These are phyloP conservation scores for Apteryx mantelli DNA, from an alignment of 2,113 vertebrate genomes.

Conservation along the genomic window DNA sequence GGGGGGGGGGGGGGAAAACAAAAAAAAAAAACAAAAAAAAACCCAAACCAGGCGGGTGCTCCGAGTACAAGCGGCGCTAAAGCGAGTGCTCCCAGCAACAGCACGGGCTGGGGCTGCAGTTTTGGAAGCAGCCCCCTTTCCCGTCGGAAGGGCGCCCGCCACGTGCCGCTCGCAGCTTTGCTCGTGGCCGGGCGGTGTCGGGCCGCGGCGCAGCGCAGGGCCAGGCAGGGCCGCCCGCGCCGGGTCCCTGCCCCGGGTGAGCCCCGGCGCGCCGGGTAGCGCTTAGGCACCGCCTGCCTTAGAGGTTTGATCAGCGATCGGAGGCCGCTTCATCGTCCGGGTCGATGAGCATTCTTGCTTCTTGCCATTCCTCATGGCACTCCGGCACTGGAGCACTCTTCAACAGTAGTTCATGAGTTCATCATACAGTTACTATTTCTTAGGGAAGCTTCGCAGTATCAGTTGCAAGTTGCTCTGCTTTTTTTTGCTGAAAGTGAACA, in stretches of 20 bases:
- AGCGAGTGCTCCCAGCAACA: too few relatives aligned
- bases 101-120: too few relatives aligned
- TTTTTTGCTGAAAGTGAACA: background rate
- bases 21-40: too few relatives aligned
- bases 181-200: too few relatives aligned
- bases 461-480: background rate
- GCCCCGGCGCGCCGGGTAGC: background rate
- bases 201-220: too few relatives aligned
- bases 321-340: background rate
- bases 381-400: background rate
- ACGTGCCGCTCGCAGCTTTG: too few relatives aligned
- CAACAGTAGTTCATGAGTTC: background rate
- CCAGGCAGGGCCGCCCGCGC: too few relatives aligned
- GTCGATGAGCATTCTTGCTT: background rate
- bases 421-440: background rate
- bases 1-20: too few relatives aligned
- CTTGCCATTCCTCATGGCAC: background rate
- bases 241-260: fast-evolving
- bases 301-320: background rate
- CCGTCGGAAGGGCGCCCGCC: too few relatives aligned
- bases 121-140: too few relatives aligned
- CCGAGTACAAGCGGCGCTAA: too few relatives aligned
- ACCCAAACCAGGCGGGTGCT: too few relatives aligned
- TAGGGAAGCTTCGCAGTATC: background rate
- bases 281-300: background rate